Base-by-base conservation (phyloP, 2,113 vertebrate genomes). In the Hypanus sabinus region DNA sequence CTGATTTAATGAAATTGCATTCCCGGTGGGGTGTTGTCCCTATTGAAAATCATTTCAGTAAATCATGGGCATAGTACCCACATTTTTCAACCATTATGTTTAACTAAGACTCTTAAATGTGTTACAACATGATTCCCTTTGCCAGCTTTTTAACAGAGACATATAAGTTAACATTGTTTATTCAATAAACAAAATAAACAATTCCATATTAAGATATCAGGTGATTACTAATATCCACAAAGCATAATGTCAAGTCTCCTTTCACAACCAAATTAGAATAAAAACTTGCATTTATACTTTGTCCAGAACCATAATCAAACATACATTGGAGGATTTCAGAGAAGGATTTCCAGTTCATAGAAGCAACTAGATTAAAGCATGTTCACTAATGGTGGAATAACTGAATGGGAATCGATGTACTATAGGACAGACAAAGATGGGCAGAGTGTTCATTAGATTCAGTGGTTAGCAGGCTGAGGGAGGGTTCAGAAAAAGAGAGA, bases 1-100 rank as follows among this genome's bases (percentile, higher is more conserved):
- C 60, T 90, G 60, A 90, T 90, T 65, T 90, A 90, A 90, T 90
- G 85, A 62, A 88, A 90, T 90, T 33, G 85, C 85, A 90, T 90
- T 90, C 60, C 85, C 85, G 16, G 85, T 65, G 85, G 60, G 30
- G 30, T 18, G 85, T n/a, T 33, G 60, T 65, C 14, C 60, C 30
- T 62, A 62, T 62, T 65, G 30, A 62, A 90, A n/a, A 33, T 90
- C 60, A 90, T 90, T 90, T 90, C 33, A 62, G 60, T 90, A 90
- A 90, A 90, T 90, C 85, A 65, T 18, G 85, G 85, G 27, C 60
- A 33, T 5, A 60, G 8, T 88, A 14, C 57, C 57, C 85, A 88
- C 85, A 88, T 33, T 33, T 88, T 65, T 60, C 30, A 30, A 60
- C 57, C 9, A 87, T 87, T 60, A 87, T 87, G 24, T 14, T 65